Evolutionary conservation across 2,888 invertebrate genomes (phyloP), one percentile per base, ranked within the genome.

Genomic region (Rhagophthalmus giganteus): DNA sequence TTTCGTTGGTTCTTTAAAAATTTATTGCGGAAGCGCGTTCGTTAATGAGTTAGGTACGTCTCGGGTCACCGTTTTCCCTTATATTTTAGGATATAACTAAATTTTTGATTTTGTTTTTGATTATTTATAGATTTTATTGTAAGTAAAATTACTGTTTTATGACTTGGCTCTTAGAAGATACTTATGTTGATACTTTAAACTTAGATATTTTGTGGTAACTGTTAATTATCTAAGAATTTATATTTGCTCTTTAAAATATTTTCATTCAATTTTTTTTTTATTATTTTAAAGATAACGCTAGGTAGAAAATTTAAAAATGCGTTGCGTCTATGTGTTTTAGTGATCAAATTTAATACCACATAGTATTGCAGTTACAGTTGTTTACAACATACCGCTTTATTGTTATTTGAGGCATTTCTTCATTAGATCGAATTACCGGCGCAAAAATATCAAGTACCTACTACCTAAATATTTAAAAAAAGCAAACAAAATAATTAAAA

Each of bases 21-120:
- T 24, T 34, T 34, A 34, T 34, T 34, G 33, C 33, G 33, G 33
- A 34, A 34, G 33, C n/a, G n/a, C n/a, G n/a, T n/a, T n/a, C n/a
- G n/a, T n/a, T n/a, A n/a, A n/a, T n/a, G n/a, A n/a, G n/a, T n/a
- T n/a, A n/a, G n/a, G n/a, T n/a, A n/a, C n/a, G n/a, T n/a, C n/a
- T n/a, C n/a, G n/a, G n/a, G n/a, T n/a, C n/a, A n/a, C n/a, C n/a
- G n/a, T n/a, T n/a, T n/a, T n/a, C n/a, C n/a, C n/a, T n/a, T n/a
- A n/a, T 34, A n/a, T 26, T 26, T 26, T 26, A 2, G 26, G 2
- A 2, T 26, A 26, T n/a, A 26, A 26, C 26, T 26, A n/a, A 26
- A 26, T 26, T 26, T 28, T 28, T 6, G 10, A 6, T 28, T 28
- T 6, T 9, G 9, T 6, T 9, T 2, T 9, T n/a, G 1, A 10